Evolutionary conservation across 64 coral and sea anemone species (phyloP).

Genomic region (Orbicella faveolata): DNA sequence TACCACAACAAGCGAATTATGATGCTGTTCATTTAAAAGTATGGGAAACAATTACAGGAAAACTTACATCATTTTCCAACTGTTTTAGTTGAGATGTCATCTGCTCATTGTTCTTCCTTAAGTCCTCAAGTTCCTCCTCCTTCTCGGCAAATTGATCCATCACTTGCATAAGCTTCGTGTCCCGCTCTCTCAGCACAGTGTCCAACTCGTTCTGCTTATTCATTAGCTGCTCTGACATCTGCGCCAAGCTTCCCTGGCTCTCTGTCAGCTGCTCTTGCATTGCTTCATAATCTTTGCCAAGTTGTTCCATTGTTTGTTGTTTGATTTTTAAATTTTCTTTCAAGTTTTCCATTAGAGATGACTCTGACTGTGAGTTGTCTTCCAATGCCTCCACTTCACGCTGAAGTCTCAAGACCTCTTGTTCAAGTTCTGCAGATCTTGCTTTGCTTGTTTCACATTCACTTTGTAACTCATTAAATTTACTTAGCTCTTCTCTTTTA

Average conservation of each 20-base stretch:
- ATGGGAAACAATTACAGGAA: neutral
- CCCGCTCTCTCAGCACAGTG: slow-evolving; percentile 56
- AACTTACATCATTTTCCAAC: slow-evolving; percentile 71
- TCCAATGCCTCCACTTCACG: slow-evolving; percentile 71
- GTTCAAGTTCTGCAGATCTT: slow-evolving; percentile 10
- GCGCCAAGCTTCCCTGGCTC: slow-evolving; percentile 34
- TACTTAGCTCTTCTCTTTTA: neutral
- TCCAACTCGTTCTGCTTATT: slow-evolving; percentile 77
- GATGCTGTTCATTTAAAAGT: neutral
- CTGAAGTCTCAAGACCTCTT: slow-evolving; percentile 41
- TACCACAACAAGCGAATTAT: too few relatives aligned
- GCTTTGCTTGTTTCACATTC: slow-evolving; percentile 38
- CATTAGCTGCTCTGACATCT: slow-evolving; percentile 30
- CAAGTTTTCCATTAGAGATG: slow-evolving; percentile 84
- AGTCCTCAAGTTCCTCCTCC: slow-evolving; percentile 67
- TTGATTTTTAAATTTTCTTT: slow-evolving; percentile 79
- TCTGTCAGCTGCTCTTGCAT: slow-evolving; percentile 37
- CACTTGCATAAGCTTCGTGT: slow-evolving; percentile 62
- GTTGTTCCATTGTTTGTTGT: slow-evolving; percentile 71
- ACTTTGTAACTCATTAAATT: neutral
- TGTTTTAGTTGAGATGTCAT: slow-evolving; percentile 42
- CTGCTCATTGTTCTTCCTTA: slow-evolving; percentile 59
- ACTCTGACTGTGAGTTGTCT: slow-evolving; percentile 87
- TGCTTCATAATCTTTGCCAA: slow-evolving; percentile 74
- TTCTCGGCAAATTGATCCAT: slow-evolving; percentile 73